These are phyloP conservation scores for Drosophila lowei DNA, from an alignment of 1,140 invertebrate species.

Conservation along the genomic window DNA sequence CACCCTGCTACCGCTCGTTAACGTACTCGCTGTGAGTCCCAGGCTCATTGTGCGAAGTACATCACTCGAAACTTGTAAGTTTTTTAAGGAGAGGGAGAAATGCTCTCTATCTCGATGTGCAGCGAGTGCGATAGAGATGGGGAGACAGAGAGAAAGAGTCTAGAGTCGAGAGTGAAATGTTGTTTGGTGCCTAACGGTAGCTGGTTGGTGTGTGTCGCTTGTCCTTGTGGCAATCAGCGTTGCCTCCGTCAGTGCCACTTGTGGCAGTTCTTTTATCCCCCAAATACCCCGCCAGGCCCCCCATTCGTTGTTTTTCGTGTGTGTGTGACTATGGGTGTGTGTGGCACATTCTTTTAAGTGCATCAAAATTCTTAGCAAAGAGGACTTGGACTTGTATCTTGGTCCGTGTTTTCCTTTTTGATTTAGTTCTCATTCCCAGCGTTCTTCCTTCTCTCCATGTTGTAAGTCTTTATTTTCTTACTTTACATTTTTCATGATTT, in stretches of 20 bases:
- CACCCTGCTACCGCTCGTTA: conserved; percentile 23
- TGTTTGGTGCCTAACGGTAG: conserved; percentile 18
- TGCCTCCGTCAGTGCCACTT: conserved; percentile 68
- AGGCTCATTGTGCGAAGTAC: conserved; percentile 25
- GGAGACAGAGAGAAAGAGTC: neutral
- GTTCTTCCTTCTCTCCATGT: conserved; percentile 15
- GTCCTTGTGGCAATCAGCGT: conserved; percentile 77
- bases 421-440: conserved; percentile 21
- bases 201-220: conserved; percentile 24
- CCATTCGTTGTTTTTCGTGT: conserved; percentile 3
- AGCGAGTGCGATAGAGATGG: neutral
- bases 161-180: conserved; percentile 28
- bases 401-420: conserved; percentile 50
- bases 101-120: too few species aligned
- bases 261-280: conserved; percentile 47
- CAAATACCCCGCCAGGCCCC: conserved; percentile 16
- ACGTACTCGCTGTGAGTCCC: conserved; percentile 24
- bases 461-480: conserved; percentile 13
- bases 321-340: conserved; percentile 16
- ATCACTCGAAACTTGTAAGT: conserved; percentile 63
- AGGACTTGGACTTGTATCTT: conserved; percentile 64
- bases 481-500: conserved; percentile 15
- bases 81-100: conserved; percentile 27
- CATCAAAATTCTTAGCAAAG: conserved; percentile 73
- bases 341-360: conserved; percentile 58